These are phyloP conservation scores for Teleopsis dalmanni DNA, from an alignment of 1,140 invertebrate species.

Conservation along the genomic window DNA sequence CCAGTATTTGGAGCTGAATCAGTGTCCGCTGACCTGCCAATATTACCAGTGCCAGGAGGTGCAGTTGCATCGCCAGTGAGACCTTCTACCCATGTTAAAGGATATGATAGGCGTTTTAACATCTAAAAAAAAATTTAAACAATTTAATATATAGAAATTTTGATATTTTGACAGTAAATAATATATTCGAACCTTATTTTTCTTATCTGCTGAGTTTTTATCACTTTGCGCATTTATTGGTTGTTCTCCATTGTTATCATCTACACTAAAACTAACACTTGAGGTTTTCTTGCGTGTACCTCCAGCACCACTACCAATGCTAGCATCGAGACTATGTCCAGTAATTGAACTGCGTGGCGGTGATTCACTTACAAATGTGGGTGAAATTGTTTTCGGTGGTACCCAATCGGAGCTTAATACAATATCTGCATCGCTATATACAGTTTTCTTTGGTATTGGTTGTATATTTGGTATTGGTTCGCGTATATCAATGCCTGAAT, in stretches of 20 bases:
- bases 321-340: constrained; percentile 37
- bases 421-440: constrained; percentile 77
- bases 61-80: constrained; percentile 55
- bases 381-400: constrained; percentile 66
- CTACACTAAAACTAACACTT: constrained; percentile 66
- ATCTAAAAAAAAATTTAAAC: constrained; percentile 51
- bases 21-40: constrained; percentile 34
- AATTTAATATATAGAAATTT: neutral
- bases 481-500: constrained; percentile 81
- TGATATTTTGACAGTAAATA: neutral
- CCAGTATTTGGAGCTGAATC: constrained; percentile 46
- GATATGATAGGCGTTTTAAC: constrained; percentile 83
- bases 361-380: constrained; percentile 51
- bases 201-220: constrained; percentile 45
- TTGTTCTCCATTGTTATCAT: constrained; percentile 47
- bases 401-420: constrained; percentile 76
- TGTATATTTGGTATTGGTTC: constrained; percentile 56
- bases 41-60: constrained; percentile 32
- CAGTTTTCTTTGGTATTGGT: constrained; percentile 46
- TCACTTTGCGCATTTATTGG: constrained; percentile 46
- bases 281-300: constrained; percentile 60
- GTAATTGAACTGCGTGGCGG: constrained; percentile 43
- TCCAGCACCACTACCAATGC: constrained; percentile 19
- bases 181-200: constrained; percentile 53
- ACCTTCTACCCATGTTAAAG: constrained; percentile 87